phyloP scores from a whole-genome alignment of 2,797 vertebrate species.

The Zalophus californianus region DNA sequence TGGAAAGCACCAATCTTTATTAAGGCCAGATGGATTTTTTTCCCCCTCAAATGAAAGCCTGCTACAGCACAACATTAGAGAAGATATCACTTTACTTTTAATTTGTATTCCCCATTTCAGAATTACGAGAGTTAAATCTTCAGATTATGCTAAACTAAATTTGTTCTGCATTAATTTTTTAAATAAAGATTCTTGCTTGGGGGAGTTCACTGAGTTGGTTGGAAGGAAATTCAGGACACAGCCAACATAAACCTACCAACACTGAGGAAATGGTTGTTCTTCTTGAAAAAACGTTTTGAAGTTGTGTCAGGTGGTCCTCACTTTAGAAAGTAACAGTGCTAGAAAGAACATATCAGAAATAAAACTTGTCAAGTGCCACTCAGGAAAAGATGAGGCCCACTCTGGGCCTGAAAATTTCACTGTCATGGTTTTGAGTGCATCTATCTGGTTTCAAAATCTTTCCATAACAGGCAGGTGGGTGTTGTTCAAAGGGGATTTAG shows the following conservation, averaged over 20 bases:
- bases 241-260: background rate
- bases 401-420: background rate
- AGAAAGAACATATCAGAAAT: slow-evolving; percentile 18
- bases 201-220: background rate
- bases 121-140: slow-evolving; percentile 59
- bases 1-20: slow-evolving; percentile 73
- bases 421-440: background rate
- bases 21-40: slow-evolving; percentile 83
- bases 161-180: slow-evolving; percentile 58
- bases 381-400: background rate
- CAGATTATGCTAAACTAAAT: slow-evolving; percentile 57
- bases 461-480: background rate
- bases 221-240: slow-evolving; percentile 35
- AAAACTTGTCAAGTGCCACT: background rate
- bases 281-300: background rate
- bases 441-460: slow-evolving; percentile 17
- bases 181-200: slow-evolving; percentile 10
- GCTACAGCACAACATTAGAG: slow-evolving; percentile 11
- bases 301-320: background rate
- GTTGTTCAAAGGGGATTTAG: background rate
- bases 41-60: slow-evolving; percentile 73
- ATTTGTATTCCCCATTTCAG: slow-evolving; percentile 67
- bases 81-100: slow-evolving; percentile 71
- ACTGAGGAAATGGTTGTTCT: background rate
- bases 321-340: background rate